phyloP scores from a whole-genome alignment of 2,888 invertebrate genomes.

The Leucania comma region DNA sequence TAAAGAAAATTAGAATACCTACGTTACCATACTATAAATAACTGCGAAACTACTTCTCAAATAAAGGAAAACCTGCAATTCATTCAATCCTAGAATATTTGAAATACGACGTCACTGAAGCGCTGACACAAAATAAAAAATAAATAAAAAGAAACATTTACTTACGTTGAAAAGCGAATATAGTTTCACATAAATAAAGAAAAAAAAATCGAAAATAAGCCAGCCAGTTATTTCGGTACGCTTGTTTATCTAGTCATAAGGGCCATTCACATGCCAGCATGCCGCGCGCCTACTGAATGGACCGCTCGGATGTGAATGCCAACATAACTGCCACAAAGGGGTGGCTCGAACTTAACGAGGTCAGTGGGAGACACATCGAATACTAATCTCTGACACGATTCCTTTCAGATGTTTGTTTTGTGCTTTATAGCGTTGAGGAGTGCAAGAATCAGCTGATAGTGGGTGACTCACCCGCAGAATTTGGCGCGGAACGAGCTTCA shows the following conservation, averaged over 20 bases:
- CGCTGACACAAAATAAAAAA: constrained; percentile 45
- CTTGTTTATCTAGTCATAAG: constrained; percentile 60
- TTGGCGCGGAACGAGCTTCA: constrained; percentile 30
- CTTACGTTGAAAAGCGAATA: constrained; percentile 56
- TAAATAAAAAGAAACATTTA: constrained; percentile 28
- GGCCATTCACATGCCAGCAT: constrained; percentile 56
- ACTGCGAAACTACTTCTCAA: constrained; percentile 15
- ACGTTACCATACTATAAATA: constrained; percentile 24
- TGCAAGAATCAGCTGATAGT: constrained; percentile 44
- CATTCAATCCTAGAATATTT: constrained; percentile 1
- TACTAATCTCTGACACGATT: constrained; percentile 20
- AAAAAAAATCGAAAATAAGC: constrained; percentile 46
- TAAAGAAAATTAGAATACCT: constrained; percentile 5
- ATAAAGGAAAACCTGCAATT: constrained; percentile 6
- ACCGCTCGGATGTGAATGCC: constrained; percentile 41
- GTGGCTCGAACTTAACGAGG: constrained; percentile 31
- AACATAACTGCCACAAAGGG: constrained; percentile 43
- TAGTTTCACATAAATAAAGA: constrained; percentile 39
- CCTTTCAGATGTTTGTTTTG: constrained; percentile 32
- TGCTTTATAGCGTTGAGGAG: constrained; percentile 30
- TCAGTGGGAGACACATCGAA: constrained; percentile 33
- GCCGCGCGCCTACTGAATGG: constrained; percentile 53
- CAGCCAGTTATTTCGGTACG: constrained; percentile 52
- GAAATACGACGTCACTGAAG: constrained; percentile 33
- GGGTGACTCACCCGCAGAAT: constrained; percentile 52